Evolutionary conservation across 2,113 vertebrate genomes (phyloP).

Genomic region (Collichthys lucidus): DNA sequence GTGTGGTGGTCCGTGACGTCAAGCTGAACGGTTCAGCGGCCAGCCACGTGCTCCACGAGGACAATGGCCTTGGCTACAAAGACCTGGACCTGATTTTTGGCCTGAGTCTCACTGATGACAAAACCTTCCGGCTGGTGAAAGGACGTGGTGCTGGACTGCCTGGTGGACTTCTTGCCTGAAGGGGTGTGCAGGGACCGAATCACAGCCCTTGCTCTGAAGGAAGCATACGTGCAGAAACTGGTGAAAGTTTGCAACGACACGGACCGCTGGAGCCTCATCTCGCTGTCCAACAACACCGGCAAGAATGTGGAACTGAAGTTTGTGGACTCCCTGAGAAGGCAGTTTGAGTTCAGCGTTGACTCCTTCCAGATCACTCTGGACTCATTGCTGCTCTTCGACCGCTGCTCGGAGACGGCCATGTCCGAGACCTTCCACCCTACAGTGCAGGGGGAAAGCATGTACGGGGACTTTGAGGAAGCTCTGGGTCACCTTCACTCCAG

Average conservation of each 20-base stretch:
- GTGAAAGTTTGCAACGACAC: conserved; percentile 96
- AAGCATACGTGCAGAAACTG: conserved; percentile 95
- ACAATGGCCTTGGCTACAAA: conserved; percentile 94
- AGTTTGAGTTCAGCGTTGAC: conserved; percentile 94
- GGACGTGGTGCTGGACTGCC: conserved; percentile 93
- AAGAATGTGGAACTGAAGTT: conserved; percentile 96
- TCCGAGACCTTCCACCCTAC: conserved; percentile 94
- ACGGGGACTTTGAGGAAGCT: conserved; percentile 92
- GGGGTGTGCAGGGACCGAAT: conserved; percentile 93
- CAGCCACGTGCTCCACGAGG: conserved; percentile 93
- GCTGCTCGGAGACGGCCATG: conserved; percentile 91
- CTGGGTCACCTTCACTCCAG: conserved; percentile 88
- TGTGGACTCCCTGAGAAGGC: conserved; percentile 90
- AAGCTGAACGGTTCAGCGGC: conserved; percentile 93
- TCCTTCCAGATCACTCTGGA: conserved; percentile 96
- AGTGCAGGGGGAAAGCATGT: conserved; percentile 93
- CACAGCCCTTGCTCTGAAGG: conserved; percentile 91
- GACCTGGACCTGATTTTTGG: conserved; percentile 95
- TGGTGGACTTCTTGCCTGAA: conserved; percentile 92
- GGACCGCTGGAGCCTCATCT: conserved; percentile 97
- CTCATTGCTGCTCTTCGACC: conserved; percentile 91
- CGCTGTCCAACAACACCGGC: conserved; percentile 93
- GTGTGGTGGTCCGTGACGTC: conserved; percentile 86
- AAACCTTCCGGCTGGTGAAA: conserved; percentile 91
- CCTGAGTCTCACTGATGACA: conserved; percentile 86